A percentile compares a stretch with the other conserved stretches of the same genome.
These are phyloP conservation scores for Linnaemya tessellans DNA, from an alignment of 2,888 invertebrate species.

Conservation along the genomic window DNA sequence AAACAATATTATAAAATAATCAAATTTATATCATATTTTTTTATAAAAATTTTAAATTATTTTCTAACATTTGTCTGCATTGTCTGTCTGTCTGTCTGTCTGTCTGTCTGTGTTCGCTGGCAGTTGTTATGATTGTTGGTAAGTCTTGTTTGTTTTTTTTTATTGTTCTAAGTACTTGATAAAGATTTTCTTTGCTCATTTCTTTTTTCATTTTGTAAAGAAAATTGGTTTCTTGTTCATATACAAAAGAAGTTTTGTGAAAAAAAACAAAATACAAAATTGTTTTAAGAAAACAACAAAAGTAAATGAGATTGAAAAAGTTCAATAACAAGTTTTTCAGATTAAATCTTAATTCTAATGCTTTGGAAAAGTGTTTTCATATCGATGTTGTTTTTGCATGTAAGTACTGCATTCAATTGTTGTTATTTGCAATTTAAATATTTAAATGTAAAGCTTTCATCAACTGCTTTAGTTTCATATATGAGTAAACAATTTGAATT, in stretches of 20 bases:
- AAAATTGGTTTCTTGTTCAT: slow-evolving; percentile 45
- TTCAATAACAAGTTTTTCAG: slow-evolving; percentile 55
- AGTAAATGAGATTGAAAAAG: slow-evolving; percentile 57
- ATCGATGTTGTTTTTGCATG: neutral
- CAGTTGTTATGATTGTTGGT: slow-evolving; percentile 42
- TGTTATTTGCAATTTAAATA: neutral
- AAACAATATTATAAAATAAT: slow-evolving; percentile 62
- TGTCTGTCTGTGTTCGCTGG: neutral
- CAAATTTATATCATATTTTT: slow-evolving; percentile 47
- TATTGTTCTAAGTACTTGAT: slow-evolving; percentile 21
- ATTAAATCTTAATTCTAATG: slow-evolving; percentile 33
- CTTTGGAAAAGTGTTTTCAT: slow-evolving; percentile 5
- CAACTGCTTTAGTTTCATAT: neutral
- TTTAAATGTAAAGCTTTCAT: neutral
- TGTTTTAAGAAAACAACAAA: slow-evolving; percentile 20
- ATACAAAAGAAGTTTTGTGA: neutral
- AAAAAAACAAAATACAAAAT: neutral
- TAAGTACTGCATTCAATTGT: neutral
- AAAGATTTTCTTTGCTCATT: slow-evolving; percentile 38
- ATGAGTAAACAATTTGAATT: too few relatives aligned
- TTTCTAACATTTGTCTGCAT: neutral
- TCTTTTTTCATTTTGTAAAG: slow-evolving; percentile 22
- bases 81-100: neutral
- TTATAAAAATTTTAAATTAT: neutral
- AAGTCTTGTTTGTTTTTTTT: slow-evolving; percentile 33